phyloP scores from a whole-genome alignment of 1,140 invertebrate genomes.

The Himalopsyche phryganea region DNA sequence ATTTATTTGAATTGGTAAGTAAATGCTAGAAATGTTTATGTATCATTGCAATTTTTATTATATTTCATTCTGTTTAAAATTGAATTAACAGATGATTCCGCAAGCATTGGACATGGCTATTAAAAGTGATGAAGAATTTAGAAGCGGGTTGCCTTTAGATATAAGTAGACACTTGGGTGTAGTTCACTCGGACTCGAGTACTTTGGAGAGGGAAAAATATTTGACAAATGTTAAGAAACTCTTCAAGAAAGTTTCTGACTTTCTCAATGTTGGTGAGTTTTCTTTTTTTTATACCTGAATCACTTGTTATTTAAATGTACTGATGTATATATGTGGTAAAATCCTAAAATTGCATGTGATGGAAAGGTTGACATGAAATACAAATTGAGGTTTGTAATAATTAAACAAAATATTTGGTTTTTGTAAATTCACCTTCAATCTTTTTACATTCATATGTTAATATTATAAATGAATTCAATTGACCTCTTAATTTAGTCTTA shows the following conservation, averaged over 20 bases:
- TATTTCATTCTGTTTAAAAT: too few species aligned
- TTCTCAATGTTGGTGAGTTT: conserved; percentile 57
- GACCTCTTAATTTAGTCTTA: too few species aligned
- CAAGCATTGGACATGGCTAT: conserved; percentile 71
- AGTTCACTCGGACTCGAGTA: conserved; percentile 55
- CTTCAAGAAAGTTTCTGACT: conserved; percentile 59
- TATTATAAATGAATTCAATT: too few species aligned
- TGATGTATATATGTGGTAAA: too few species aligned
- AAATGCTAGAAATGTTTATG: not conserved
- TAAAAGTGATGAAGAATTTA: conserved; percentile 65
- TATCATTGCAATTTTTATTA: conserved; percentile 1
- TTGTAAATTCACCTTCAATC: too few species aligned
- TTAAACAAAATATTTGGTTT: too few species aligned
- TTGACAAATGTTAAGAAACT: conserved; percentile 59
- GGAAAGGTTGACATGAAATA: too few species aligned
- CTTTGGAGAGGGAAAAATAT: conserved; percentile 54
- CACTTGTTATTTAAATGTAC: too few species aligned
- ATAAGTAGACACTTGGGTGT: conserved; percentile 72
- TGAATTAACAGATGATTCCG: conserved; percentile 70
- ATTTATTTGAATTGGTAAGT: conserved; percentile 74
- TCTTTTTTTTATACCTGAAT: too few species aligned
- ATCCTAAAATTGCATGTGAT: too few species aligned
- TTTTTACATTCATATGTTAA: too few species aligned
- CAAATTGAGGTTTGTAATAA: too few species aligned
- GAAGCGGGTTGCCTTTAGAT: conserved; percentile 77